Conservation (phyloP, 2,113 vertebrate genomes). For the Motacilla alba region DNA sequence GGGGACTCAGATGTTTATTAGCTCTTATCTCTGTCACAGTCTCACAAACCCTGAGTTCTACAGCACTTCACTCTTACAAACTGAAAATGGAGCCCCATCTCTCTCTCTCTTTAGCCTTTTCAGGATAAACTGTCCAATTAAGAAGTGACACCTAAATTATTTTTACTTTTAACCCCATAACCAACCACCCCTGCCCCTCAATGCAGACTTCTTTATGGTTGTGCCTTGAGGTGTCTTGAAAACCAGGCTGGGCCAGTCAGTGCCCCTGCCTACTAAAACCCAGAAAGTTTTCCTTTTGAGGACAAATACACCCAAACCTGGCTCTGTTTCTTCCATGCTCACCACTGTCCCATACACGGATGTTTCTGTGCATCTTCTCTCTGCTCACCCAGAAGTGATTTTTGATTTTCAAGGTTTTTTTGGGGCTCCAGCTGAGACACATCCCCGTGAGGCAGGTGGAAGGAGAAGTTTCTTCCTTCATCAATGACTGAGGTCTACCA, state of each 20-base stretch:
- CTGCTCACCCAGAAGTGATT: not conserved
- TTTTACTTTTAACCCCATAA: no score
- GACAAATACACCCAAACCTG: not conserved
- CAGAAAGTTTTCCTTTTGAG: not conserved
- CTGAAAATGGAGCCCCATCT: no score
- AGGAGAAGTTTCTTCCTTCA: not conserved
- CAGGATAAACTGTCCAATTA: no score
- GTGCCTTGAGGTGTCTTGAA: not conserved
- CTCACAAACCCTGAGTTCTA: no score
- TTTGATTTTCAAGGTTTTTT: not conserved
- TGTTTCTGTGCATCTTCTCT: not conserved
- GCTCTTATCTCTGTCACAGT: no score
- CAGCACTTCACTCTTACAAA: no score
- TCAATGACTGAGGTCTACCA: rapidly evolving
- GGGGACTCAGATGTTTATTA: no score
- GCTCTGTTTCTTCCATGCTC: not conserved
- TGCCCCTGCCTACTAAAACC: not conserved
- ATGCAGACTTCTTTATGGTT: no score
- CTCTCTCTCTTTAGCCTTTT: no score
- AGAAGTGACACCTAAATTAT: no score
- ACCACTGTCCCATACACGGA: not conserved
- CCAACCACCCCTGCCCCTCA: not conserved
- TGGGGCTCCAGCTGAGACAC: not conserved
- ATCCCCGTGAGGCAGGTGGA: not conserved
- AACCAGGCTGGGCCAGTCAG: not conserved